phyloP scores from a whole-genome alignment of 2,113 vertebrate genomes.

The Lepidothrix coronata region DNA sequence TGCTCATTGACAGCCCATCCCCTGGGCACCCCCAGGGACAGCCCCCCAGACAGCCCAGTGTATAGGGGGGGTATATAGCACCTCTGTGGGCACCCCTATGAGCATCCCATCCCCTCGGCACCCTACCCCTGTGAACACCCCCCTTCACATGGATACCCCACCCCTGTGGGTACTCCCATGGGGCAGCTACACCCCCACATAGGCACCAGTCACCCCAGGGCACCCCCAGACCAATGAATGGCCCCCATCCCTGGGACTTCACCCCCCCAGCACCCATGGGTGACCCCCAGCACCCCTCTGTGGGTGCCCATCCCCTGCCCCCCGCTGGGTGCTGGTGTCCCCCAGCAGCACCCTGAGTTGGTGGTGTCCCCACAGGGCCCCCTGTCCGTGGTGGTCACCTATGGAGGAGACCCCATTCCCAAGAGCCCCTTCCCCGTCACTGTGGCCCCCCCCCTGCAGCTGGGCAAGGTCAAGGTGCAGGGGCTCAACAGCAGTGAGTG shows the following conservation, averaged over 20 bases:
- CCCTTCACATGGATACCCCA: fast-evolving
- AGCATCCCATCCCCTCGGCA: not conserved
- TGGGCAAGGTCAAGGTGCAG: conserved; percentile 32
- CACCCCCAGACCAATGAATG: not conserved
- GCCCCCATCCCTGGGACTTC: too few relatives aligned
- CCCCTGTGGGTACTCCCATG: not conserved
- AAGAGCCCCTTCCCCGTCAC: not conserved
- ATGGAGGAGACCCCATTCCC: not conserved
- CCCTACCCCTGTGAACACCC: not conserved
- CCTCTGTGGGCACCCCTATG: not conserved
- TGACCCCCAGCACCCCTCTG: fast-evolving
- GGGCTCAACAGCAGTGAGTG: conserved; percentile 40
- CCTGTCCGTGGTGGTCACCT: not conserved
- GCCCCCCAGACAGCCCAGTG: not conserved
- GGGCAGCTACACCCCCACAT: not conserved
- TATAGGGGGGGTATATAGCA: not conserved
- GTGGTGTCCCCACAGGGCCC: not conserved
- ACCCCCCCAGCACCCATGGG: not conserved
- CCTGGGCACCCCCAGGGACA: not conserved
- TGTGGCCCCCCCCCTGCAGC: not conserved
- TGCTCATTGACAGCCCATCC: not conserved
- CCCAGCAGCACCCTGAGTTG: not conserved
- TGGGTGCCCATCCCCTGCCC: not conserved
- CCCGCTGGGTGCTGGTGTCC: not conserved
- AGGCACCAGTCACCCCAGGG: not conserved